phyloP scores from a whole-genome alignment of 2,888 invertebrate species.

The Eurytoma californica region DNA sequence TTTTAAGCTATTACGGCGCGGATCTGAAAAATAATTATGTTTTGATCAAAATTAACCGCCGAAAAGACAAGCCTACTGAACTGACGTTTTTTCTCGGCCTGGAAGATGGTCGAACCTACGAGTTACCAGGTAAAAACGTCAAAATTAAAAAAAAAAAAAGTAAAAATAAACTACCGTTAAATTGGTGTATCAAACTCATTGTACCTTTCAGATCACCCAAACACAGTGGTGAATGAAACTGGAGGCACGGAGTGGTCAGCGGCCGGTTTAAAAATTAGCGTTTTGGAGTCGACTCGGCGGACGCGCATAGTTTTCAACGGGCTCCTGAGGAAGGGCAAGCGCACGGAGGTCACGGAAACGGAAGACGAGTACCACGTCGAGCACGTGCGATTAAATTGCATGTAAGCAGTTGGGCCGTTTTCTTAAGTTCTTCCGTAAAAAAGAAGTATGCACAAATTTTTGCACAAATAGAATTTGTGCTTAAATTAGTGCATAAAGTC shows the following conservation, averaged over 20 bases:
- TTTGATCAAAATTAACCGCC: conserved; percentile 77
- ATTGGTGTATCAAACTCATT: background rate
- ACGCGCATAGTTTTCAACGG: conserved; percentile 84
- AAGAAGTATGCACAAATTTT: no score
- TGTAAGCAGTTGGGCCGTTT: conserved; percentile 75
- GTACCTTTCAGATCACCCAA: conserved; percentile 41
- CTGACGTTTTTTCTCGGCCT: conserved; percentile 77
- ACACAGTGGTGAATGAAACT: conserved; percentile 13
- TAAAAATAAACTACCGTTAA: background rate
- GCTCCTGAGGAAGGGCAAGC: conserved; percentile 77
- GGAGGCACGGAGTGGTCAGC: conserved; percentile 76
- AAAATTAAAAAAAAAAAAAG: background rate
- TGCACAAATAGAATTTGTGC: no score
- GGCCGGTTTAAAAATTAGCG: conserved; percentile 79
- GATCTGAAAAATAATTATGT: conserved; percentile 79
- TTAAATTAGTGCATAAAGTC: no score
- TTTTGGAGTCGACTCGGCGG: conserved; percentile 79
- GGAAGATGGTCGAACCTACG: conserved; percentile 74
- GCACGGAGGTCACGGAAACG: conserved; percentile 55
- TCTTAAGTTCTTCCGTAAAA: background rate
- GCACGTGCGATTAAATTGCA: conserved; percentile 78
- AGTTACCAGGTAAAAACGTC: conserved; percentile 73
- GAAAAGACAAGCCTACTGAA: conserved; percentile 77
- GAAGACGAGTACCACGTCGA: conserved; percentile 70
- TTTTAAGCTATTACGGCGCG: conserved; percentile 76